Evolutionary conservation across 2,113 vertebrate genomes (phyloP), one percentile per base, ranked within the genome.

Genomic region (Salminus brasiliensis): DNA sequence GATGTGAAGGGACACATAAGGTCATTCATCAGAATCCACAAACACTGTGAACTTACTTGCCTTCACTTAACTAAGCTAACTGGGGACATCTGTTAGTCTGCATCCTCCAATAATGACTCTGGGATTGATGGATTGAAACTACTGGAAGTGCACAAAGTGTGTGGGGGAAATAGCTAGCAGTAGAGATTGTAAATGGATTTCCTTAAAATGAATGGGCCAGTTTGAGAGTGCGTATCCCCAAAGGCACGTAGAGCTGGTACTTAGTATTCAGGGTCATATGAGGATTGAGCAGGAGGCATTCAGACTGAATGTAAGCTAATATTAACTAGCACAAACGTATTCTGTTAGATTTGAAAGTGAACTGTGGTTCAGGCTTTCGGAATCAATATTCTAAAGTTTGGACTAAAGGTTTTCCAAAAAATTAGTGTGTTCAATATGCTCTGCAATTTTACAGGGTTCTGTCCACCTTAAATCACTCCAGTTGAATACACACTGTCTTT

Each of bases 91-190:
- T 72, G 68, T 30, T 4, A 36, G 21, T 30, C 41, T 47, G 47
- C 34, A 45, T 69, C 47, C 29, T 62, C 62, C 8, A 52, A 32
- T 62, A 78, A 78, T 71, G 67, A 78, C 76, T 25, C 68, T 63
- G 36, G 60, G 29, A 72, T 63, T 39, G 49, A 60, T 60, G 75
- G 18, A 32, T 25, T 21, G 23, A 25, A 60, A 70, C 21, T 62
- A 59, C 67, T 32, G 13, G 25, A 63, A 72, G 60, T 29, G 60
- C 59, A 62, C 57, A 18, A 21, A 62, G 76, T 25, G 15, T n/a
- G n/a, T n/a, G 12, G 13, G 9, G 34, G 55, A 68, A 78, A 72
- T 62, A 49, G 23, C 34, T 27, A 29, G 39, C 67, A 62, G 76
- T 47, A 59, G 25, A 78, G 52, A 70, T 69, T 69, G 6, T 16